Evolutionary conservation across 2,888 invertebrate species (phyloP).

Genomic region (Phorcus lineatus): DNA sequence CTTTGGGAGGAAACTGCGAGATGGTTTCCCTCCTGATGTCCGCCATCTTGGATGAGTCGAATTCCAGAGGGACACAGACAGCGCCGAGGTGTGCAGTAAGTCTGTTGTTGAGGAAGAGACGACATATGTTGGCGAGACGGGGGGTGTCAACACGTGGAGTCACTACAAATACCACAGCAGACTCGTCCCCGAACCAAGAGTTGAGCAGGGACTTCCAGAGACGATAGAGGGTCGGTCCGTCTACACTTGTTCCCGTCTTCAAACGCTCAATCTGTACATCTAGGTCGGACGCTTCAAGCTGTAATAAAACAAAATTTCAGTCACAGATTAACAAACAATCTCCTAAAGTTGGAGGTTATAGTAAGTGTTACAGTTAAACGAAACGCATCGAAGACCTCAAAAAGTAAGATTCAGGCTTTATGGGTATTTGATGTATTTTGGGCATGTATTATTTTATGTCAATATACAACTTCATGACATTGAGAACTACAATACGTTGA

Average conservation of each 20-base stretch:
- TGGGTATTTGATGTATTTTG: too few relatives aligned
- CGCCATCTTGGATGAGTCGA: slow-evolving; percentile 49
- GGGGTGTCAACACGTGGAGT: slow-evolving; percentile 65
- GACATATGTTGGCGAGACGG: slow-evolving; percentile 63
- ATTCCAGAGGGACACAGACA: slow-evolving; percentile 55
- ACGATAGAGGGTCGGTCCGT: slow-evolving; percentile 62
- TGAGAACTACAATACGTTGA: too few relatives aligned
- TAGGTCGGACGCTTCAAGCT: slow-evolving; percentile 48
- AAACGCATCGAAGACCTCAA: too few relatives aligned
- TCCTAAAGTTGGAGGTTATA: too few relatives aligned
- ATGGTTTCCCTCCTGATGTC: slow-evolving; percentile 54
- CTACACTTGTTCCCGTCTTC: slow-evolving; percentile 48
- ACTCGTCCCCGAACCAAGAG: slow-evolving; percentile 61
- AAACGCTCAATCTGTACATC: slow-evolving; percentile 46
- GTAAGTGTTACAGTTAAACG: too few relatives aligned
- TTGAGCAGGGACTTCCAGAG: slow-evolving; percentile 70
- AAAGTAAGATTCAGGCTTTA: too few relatives aligned
- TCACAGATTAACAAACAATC: too few relatives aligned
- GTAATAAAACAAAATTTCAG: slow-evolving; percentile 7
- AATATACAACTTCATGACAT: too few relatives aligned
- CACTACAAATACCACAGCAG: slow-evolving; percentile 63
- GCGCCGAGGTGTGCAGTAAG: slow-evolving; percentile 58
- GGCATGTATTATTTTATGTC: too few relatives aligned
- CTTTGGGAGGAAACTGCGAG: slow-evolving; percentile 47
- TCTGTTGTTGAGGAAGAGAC: slow-evolving; percentile 56